These are phyloP conservation scores for Agrotis ipsilon DNA, from an alignment of 2,888 invertebrate species.

Conservation along the genomic window DNA sequence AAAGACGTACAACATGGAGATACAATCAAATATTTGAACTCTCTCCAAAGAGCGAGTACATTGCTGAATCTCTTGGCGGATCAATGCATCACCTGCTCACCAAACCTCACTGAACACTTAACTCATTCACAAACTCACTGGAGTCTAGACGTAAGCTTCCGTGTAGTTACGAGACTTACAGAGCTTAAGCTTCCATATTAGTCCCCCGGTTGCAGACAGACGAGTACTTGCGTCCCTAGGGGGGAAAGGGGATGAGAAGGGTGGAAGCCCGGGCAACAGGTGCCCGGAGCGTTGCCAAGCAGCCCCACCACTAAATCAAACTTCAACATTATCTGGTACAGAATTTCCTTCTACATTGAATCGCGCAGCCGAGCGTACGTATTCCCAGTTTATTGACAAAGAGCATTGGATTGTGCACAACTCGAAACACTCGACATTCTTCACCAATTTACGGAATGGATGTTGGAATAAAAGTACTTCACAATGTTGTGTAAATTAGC, in stretches of 20 bases:
- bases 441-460: constrained; percentile 25
- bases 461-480: constrained; percentile 61
- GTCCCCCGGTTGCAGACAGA: constrained; percentile 67
- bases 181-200: constrained; percentile 74
- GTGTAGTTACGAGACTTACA: constrained; percentile 69
- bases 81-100: constrained; percentile 12
- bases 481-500: constrained; percentile 68
- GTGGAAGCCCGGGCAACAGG: constrained; percentile 75
- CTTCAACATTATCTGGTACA: constrained; percentile 51
- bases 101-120: constrained; percentile 43
- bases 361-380: constrained; percentile 18
- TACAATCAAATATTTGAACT: constrained; percentile 41
- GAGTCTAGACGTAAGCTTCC: constrained; percentile 65
- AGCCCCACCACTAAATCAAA: constrained; percentile 65
- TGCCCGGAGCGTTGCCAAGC: constrained; percentile 72
- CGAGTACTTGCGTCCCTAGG: constrained; percentile 59
- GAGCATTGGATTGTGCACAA: constrained; percentile 47
- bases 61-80: constrained; percentile 38
- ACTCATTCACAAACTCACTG: constrained; percentile 60
- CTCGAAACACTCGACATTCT: neutral
- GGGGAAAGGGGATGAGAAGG: constrained; percentile 41
- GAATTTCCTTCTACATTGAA: constrained; percentile 59
- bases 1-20: constrained; percentile 12
- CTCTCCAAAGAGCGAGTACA: constrained; percentile 22
- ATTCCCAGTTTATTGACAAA: constrained; percentile 31